phyloP scores from a whole-genome alignment of 2,113 vertebrate species.

The Regulus satrapa region DNA sequence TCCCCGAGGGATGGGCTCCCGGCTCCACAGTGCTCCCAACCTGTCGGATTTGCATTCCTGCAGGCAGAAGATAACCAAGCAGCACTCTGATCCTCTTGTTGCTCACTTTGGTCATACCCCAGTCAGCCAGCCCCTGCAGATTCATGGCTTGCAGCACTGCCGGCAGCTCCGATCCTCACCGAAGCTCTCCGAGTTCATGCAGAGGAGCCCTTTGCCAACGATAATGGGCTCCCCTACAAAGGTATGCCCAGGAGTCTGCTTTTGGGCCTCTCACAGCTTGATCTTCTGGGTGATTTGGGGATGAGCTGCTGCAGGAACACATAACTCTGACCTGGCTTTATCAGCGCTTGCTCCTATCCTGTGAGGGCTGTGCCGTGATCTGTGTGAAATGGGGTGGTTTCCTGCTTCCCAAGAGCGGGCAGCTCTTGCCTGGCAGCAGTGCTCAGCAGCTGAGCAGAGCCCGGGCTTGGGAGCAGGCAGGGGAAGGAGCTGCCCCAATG shows the following conservation, averaged over 20 bases:
- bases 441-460: background rate
- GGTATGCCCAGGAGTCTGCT: constrained; percentile 63
- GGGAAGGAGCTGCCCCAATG: background rate
- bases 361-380: background rate
- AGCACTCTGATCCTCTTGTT: constrained; percentile 86
- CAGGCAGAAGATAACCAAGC: constrained; percentile 90
- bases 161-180: constrained; percentile 87
- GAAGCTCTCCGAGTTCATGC: constrained; percentile 91
- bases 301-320: background rate
- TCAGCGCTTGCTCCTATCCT: background rate
- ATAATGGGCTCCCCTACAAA: constrained; percentile 93
- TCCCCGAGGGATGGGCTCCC: constrained; percentile 82
- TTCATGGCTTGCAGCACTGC: constrained; percentile 68
- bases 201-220: constrained; percentile 90
- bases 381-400: background rate
- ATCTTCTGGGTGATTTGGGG: background rate
- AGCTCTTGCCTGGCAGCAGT: background rate
- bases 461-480: background rate
- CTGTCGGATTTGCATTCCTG: constrained; percentile 72
- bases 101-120: constrained; percentile 48
- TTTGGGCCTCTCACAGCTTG: background rate
- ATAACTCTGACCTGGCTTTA: background rate
- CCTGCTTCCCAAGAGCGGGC: background rate
- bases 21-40: constrained; percentile 96
- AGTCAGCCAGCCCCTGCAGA: constrained; percentile 62